Evolutionary conservation across 1,140 invertebrate genomes (phyloP).

Genomic region (Atta texana): DNA sequence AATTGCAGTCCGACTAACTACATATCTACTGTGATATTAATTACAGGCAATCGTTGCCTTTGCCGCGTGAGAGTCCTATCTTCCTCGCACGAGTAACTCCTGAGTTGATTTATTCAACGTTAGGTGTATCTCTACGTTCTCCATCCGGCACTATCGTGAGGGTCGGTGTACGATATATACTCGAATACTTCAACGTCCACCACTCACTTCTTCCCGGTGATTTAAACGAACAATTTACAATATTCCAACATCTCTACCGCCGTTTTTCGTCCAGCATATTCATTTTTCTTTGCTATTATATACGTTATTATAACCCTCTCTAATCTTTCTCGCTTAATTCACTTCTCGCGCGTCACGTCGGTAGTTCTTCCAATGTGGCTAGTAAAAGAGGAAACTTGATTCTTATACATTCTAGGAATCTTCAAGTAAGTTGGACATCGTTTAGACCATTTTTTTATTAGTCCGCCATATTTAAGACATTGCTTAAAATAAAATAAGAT

Average conservation of each 20-base stretch:
- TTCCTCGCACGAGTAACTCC: constrained; percentile 5
- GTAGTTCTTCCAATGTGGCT: not conserved
- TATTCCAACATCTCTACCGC: constrained; percentile 60
- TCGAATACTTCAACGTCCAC: constrained; percentile 58
- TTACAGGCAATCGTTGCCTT: constrained; percentile 50
- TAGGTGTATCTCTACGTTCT: constrained; percentile 15
- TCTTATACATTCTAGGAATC: no score
- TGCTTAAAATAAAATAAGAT: no score
- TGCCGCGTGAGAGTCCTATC: constrained; percentile 9
- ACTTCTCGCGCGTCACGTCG: not conserved
- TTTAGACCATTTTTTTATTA: no score
- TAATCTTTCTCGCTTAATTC: constrained; percentile 50
- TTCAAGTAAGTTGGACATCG: no score
- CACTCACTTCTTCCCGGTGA: constrained; percentile 58
- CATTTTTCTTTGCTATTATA: constrained; percentile 66
- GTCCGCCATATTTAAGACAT: no score
- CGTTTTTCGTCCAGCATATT: not conserved
- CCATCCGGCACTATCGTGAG: not conserved
- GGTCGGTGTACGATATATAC: constrained; percentile 23
- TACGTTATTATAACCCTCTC: constrained; percentile 7
- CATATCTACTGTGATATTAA: constrained; percentile 53
- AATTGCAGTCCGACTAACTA: constrained; percentile 24
- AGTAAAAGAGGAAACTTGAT: not conserved
- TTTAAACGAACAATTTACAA: constrained; percentile 77
- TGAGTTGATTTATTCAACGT: constrained; percentile 51